Evolutionary conservation across 2,888 invertebrate genomes (phyloP).

Genomic region (Lampropteryx suffumata): DNA sequence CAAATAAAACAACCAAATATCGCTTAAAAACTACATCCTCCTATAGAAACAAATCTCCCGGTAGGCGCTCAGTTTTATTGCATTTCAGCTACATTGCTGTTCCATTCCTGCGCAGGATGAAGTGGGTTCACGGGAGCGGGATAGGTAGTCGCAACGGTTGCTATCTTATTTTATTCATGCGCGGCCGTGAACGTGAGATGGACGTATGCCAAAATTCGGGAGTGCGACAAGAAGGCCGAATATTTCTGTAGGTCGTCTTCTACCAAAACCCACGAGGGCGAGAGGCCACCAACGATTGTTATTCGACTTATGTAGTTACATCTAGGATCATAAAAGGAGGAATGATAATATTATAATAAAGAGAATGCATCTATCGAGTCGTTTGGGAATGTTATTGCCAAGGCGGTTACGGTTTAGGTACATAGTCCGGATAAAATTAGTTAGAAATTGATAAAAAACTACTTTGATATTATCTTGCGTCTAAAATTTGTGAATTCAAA

Average conservation of each 20-base stretch:
- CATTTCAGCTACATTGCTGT: slow-evolving; percentile 55
- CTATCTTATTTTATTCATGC: slow-evolving; percentile 73
- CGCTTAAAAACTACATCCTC: slow-evolving; percentile 46
- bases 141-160: slow-evolving; percentile 56
- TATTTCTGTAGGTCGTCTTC: slow-evolving; percentile 56
- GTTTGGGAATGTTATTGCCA: slow-evolving; percentile 51
- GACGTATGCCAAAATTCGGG: slow-evolving; percentile 49
- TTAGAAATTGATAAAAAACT: too few relatives aligned
- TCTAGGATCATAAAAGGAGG: slow-evolving; percentile 40
- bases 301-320: slow-evolving; percentile 45
- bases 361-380: slow-evolving; percentile 59
- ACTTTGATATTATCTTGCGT: too few relatives aligned
- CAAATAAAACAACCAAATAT: slow-evolving; percentile 61
- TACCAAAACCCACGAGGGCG: slow-evolving; percentile 64
- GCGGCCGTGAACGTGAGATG: slow-evolving; percentile 51
- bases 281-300: slow-evolving; percentile 70
- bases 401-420: too few relatives aligned
- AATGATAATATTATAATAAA: slow-evolving; percentile 56
- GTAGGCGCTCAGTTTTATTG: slow-evolving; percentile 69
- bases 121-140: slow-evolving; percentile 48
- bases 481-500: too few relatives aligned
- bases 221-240: slow-evolving; percentile 56
- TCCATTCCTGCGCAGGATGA: slow-evolving; percentile 47
- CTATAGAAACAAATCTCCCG: slow-evolving; percentile 62
- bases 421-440: too few relatives aligned